Evolutionary conservation across 92 coral and sea anemone genomes (phyloP), one percentile per base, ranked within the genome.

Genomic region (Actinernus sp.): DNA sequence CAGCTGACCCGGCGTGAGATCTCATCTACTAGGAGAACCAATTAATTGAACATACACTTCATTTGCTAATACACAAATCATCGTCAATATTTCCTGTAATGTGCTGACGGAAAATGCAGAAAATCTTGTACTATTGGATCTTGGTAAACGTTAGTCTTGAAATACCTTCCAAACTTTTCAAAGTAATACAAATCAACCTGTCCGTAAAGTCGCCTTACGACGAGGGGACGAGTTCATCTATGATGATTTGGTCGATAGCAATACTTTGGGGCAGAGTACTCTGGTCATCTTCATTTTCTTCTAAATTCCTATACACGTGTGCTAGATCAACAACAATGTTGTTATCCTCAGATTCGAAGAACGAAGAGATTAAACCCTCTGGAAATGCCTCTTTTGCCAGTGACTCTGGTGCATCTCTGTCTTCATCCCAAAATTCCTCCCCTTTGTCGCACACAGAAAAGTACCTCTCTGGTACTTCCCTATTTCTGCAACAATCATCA

Each of bases 1-100:
- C 76, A 55, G 76, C 30, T 68, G 76, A 54, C 76, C 76, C 52
- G 66, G 76, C 76, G 76, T 68, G 76, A 55, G n/a, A 18, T 37
- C 16, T 16, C 50, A 44, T 44, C n/a, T n/a, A n/a, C n/a, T n/a
- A n/a, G n/a, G n/a, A n/a, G n/a, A n/a, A n/a, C n/a, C n/a, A n/a
- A n/a, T n/a, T n/a, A n/a, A n/a, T n/a, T n/a, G n/a, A n/a, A n/a
- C n/a, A n/a, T n/a, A n/a, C n/a, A n/a, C n/a, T n/a, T n/a, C n/a
- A n/a, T n/a, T n/a, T n/a, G n/a, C n/a, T 6, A 3, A 28, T 24
- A n/a, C 27, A 47, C 7, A 26, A 13, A 8, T 47, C 38, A 11
- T 54, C 71, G 14, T 49, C 51, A n/a, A 14, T 30, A 26, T 38
- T 59, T 6, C 25, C 68, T 18, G 18, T 47, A 28, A 73, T 31